Conservation (phyloP, 92 coral and sea anemone genomes). For the Pocillopora meandrina region DNA sequence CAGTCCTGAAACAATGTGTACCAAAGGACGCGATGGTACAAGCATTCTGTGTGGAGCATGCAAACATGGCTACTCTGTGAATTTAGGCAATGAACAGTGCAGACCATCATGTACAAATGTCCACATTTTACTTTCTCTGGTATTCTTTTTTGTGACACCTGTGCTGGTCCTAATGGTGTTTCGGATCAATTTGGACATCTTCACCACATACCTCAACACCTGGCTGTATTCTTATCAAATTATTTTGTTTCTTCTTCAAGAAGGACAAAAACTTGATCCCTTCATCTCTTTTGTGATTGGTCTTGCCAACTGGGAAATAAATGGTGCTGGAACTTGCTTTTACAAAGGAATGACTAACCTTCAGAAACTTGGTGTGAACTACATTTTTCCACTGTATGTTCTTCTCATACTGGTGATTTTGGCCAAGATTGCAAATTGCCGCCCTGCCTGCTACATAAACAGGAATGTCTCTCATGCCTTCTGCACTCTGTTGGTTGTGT, state of each 20-base stretch:
- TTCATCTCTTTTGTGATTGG: conserved; percentile 75
- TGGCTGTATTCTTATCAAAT: conserved; percentile 94
- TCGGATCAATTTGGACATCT: conserved; percentile 77
- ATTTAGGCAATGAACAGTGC: conserved; percentile 75
- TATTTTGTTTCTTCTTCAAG: conserved; percentile 56
- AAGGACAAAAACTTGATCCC: conserved; percentile 68
- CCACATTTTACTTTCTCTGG: conserved; percentile 60
- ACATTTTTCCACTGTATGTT: conserved; percentile 72
- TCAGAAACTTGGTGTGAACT: conserved; percentile 72
- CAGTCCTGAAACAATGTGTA: conserved; percentile 57
- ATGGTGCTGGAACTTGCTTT: conserved; percentile 61
- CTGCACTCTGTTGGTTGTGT: conserved; percentile 73
- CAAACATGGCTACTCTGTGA: conserved; percentile 55
- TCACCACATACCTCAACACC: conserved; percentile 79
- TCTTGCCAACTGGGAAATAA: conserved; percentile 66
- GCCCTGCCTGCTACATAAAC: conserved; percentile 81
- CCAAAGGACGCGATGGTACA: conserved; percentile 49
- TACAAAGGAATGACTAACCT: conserved; percentile 75
- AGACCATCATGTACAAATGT: conserved; percentile 36
- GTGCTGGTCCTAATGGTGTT: conserved; percentile 65
- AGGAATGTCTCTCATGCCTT: conserved; percentile 77
- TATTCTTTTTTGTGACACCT: conserved; percentile 44
- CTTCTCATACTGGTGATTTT: conserved; percentile 64
- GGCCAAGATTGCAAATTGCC: conserved; percentile 62
- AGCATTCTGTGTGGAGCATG: conserved; percentile 84